Percentiles rank a stretch among this genome's conserved stretches.
phyloP scores from a whole-genome alignment of 2,888 invertebrate genomes.

The Hofmannophila pseudospretella region DNA sequence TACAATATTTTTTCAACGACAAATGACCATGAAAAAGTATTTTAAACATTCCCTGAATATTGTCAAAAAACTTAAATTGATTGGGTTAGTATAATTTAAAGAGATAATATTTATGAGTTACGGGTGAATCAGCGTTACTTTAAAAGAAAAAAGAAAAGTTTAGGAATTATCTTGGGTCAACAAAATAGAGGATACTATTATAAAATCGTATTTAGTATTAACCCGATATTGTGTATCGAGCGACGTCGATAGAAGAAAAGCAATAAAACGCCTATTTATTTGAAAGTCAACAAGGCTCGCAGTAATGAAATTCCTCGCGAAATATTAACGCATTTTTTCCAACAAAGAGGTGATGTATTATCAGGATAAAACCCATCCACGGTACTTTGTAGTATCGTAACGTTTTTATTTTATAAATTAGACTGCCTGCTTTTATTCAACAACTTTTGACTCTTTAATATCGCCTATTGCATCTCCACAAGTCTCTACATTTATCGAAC shows the following conservation, averaged over 20 bases:
- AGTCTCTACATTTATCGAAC: too few species aligned
- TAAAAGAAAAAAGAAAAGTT: too few species aligned
- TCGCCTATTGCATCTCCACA: constrained; percentile 1
- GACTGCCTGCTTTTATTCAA: constrained; percentile 12
- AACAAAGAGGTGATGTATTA: constrained; percentile 64
- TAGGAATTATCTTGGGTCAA: too few species aligned
- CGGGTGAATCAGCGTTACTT: too few species aligned
- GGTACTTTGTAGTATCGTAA: constrained; percentile 22
- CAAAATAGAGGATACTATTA: too few species aligned
- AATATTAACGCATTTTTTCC: constrained; percentile 71
- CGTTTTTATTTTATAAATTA: constrained; percentile 22
- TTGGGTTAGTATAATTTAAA: too few species aligned
- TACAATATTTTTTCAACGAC: too few species aligned
- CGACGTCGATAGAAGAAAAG: constrained; percentile 49
- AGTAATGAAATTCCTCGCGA: constrained; percentile 71
- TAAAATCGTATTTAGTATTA: constrained; percentile 42
- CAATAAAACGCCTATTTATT: constrained; percentile 74
- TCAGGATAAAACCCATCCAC: constrained; percentile 34
- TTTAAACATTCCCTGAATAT: too few species aligned
- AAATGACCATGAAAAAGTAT: too few species aligned
- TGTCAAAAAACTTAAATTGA: too few species aligned
- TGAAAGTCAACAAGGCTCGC: constrained; percentile 64
- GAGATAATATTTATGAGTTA: too few species aligned
- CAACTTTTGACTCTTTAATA: constrained; percentile 13
- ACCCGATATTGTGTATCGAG: constrained; percentile 56